Evolutionary conservation across 2,113 vertebrate genomes (phyloP).

Genomic region (Heliornis fulica): DNA sequence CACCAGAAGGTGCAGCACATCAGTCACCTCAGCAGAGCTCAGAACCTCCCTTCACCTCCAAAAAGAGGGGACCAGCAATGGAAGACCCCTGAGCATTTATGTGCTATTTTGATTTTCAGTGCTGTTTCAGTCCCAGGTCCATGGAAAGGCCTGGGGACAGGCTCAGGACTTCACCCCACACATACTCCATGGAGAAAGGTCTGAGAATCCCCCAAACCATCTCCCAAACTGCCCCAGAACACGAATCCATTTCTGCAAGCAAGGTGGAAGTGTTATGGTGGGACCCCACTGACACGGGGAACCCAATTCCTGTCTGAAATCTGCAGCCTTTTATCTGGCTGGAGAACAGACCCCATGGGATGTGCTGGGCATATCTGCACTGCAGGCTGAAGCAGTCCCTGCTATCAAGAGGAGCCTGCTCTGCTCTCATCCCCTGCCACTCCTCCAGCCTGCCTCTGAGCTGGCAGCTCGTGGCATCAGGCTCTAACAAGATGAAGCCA

Average conservation of each 20-base stretch:
- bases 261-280: background rate
- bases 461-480: background rate
- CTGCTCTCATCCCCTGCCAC: background rate
- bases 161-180: background rate
- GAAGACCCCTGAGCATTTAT: background rate
- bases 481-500: background rate
- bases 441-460: background rate
- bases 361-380: background rate
- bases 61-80: fast-evolving
- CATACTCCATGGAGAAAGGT: background rate
- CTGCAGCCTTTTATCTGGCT: no score
- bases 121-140: background rate
- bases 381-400: background rate
- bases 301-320: background rate
- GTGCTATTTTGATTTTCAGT: background rate
- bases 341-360: fast-evolving
- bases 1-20: background rate
- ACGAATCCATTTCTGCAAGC: background rate
- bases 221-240: background rate
- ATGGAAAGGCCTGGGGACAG: background rate
- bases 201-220: background rate
- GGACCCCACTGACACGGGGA: background rate
- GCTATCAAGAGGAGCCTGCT: background rate
- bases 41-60: background rate
- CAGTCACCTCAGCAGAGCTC: background rate